Percentiles rank a stretch among this genome's conserved stretches.
These are phyloP conservation scores for Monopterus albus DNA, from an alignment of 2,113 vertebrate genomes.

Conservation along the genomic window DNA sequence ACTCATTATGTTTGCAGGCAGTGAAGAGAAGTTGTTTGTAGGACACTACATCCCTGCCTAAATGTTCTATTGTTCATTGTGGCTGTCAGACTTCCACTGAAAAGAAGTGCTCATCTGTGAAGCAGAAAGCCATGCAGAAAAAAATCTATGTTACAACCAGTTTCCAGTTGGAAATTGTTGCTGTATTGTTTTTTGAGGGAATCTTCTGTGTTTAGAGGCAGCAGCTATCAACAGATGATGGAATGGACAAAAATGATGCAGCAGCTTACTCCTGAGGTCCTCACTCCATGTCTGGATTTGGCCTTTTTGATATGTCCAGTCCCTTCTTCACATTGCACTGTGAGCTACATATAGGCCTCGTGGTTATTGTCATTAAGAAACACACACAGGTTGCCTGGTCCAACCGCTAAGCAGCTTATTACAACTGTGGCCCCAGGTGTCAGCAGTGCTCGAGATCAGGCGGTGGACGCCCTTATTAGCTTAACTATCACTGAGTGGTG, in stretches of 20 bases:
- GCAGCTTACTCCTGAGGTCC: slow-evolving; percentile 20
- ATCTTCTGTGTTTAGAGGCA: slow-evolving; percentile 3
- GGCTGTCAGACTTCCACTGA: neutral
- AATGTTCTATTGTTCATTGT: slow-evolving; percentile 14
- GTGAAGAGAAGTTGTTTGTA: slow-evolving; percentile 1
- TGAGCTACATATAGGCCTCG: slow-evolving; percentile 63
- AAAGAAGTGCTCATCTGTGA: neutral
- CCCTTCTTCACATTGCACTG: slow-evolving; percentile 49
- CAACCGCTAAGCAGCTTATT: slow-evolving; percentile 70
- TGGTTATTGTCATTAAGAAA: slow-evolving; percentile 47
- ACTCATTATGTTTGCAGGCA: slow-evolving; percentile 19
- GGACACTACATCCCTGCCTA: neutral
- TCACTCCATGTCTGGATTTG: slow-evolving; percentile 40
- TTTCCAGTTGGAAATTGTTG: neutral
- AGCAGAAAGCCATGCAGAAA: neutral
- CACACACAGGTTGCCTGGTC: slow-evolving; percentile 56
- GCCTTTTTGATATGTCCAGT: slow-evolving; percentile 57
- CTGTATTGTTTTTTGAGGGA: neutral
- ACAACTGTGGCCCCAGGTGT: slow-evolving; percentile 53
- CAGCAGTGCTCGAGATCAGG: slow-evolving; percentile 44
- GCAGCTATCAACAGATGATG: neutral
- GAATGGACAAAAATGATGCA: slow-evolving; percentile 5
- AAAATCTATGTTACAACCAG: neutral
- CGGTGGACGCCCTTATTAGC: slow-evolving; percentile 41
- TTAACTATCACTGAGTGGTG: slow-evolving; percentile 13